Conservation (phyloP, 2,888 invertebrate species). For the Barypeithes pellucidus region DNA sequence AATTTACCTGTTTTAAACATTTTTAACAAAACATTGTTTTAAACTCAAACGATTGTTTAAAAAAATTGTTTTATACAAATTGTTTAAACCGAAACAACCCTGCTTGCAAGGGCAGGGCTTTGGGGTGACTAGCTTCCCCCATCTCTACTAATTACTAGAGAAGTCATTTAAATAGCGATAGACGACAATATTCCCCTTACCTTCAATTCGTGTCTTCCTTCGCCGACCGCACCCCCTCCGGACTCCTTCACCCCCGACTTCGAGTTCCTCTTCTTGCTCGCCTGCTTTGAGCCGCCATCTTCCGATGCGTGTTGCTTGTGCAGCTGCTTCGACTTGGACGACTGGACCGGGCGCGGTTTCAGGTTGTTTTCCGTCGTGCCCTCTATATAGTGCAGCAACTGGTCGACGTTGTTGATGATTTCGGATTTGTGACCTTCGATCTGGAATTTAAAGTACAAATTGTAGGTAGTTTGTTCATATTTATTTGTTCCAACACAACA, state of each 20-base stretch:
- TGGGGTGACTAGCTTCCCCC: too few species aligned
- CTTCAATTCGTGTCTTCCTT: constrained; percentile 66
- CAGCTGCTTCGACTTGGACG: constrained; percentile 60
- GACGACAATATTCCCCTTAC: constrained; percentile 50
- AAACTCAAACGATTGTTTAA: too few species aligned
- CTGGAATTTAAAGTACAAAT: too few species aligned
- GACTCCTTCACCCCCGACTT: constrained; percentile 62
- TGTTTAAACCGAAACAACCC: too few species aligned
- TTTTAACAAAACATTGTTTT: too few species aligned
- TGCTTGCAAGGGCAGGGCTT: too few species aligned
- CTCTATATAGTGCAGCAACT: constrained; percentile 85
- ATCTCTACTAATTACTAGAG: too few species aligned
- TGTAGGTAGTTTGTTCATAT: too few species aligned
- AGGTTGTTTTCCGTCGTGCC: constrained; percentile 71
- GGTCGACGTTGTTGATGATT: constrained; percentile 80
- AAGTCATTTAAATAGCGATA: too few species aligned
- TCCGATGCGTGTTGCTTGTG: constrained; percentile 63
- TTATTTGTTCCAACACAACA: too few species aligned
- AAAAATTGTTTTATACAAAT: too few species aligned
- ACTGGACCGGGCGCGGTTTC: constrained; percentile 58
- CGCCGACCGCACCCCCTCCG: constrained; percentile 38
- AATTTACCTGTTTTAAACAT: too few species aligned
- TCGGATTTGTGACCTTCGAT: constrained; percentile 87
- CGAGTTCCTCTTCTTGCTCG: constrained; percentile 63
- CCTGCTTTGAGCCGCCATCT: constrained; percentile 55